Evolutionary conservation across 2,888 invertebrate genomes (phyloP).

Genomic region (Drosophila borborema): DNA sequence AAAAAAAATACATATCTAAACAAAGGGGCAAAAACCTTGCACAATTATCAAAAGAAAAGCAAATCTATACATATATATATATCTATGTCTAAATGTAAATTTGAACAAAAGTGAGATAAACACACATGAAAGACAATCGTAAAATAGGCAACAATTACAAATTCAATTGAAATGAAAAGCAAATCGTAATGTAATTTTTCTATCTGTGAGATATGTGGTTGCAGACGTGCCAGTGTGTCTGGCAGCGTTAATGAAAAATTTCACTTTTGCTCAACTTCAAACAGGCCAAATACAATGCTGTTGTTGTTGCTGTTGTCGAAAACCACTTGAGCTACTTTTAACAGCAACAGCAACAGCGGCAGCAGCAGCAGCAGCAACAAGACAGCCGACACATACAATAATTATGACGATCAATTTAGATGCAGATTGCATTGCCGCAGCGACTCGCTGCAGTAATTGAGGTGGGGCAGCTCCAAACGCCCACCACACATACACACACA

Average conservation of each 20-base stretch:
- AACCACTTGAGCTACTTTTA: slow-evolving; percentile 80
- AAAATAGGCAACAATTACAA: slow-evolving; percentile 70
- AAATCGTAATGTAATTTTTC: slow-evolving; percentile 56
- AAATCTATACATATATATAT: neutral
- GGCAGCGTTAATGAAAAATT: slow-evolving; percentile 79
- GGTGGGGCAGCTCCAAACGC: slow-evolving; percentile 70
- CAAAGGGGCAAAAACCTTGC: slow-evolving; percentile 47
- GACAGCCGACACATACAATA: slow-evolving; percentile 75
- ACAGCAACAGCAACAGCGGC: slow-evolving; percentile 33
- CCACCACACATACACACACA: slow-evolving; percentile 51
- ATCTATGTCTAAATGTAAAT: neutral
- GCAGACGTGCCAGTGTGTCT: slow-evolving; percentile 68
- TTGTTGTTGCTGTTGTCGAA: slow-evolving; percentile 31
- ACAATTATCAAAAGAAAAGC: slow-evolving; percentile 39
- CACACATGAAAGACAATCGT: slow-evolving; percentile 67
- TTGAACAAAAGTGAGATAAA: slow-evolving; percentile 58
- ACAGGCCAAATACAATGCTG: slow-evolving; percentile 31
- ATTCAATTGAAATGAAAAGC: slow-evolving; percentile 75
- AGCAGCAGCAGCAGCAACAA: slow-evolving; percentile 42
- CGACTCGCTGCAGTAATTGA: slow-evolving; percentile 64
- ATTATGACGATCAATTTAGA: slow-evolving; percentile 81
- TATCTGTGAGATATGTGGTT: slow-evolving; percentile 37
- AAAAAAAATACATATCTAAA: slow-evolving; percentile 33
- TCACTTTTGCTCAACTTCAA: slow-evolving; percentile 68
- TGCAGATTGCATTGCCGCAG: slow-evolving; percentile 73